Percentiles rank a stretch among this genome's conserved stretches.
Conservation (phyloP, 2,888 invertebrate genomes). For the Furcula furcula region DNA sequence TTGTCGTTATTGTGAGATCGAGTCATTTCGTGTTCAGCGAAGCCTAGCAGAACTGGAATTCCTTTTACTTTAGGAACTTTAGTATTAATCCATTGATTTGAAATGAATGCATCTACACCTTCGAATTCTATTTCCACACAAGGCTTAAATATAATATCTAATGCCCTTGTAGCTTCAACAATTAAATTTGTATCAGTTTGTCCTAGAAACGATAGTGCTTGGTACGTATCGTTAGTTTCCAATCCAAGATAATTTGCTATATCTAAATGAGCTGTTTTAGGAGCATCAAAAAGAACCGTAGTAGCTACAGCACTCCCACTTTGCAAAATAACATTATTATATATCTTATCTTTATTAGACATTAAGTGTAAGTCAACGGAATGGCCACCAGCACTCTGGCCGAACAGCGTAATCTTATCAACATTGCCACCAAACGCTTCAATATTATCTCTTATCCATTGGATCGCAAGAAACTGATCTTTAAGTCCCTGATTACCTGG, state of each 20-base stretch:
- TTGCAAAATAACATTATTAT: slow-evolving; percentile 39
- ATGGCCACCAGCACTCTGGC: slow-evolving; percentile 49
- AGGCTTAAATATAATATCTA: slow-evolving; percentile 23
- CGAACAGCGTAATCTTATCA: slow-evolving; percentile 45
- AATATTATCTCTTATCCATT: slow-evolving; percentile 53
- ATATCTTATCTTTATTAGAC: slow-evolving; percentile 34
- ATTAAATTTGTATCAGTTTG: slow-evolving; percentile 27
- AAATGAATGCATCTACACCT: slow-evolving; percentile 34
- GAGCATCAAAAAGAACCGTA: slow-evolving; percentile 17
- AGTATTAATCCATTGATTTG: slow-evolving; percentile 24
- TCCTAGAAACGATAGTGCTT: slow-evolving; percentile 38
- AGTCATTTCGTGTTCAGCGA: slow-evolving; percentile 28
- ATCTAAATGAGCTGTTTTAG: slow-evolving; percentile 28
- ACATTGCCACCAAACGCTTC: slow-evolving; percentile 51
- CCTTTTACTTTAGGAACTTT: slow-evolving; percentile 24
- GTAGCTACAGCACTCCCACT: slow-evolving; percentile 35
- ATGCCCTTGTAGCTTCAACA: slow-evolving; percentile 22
- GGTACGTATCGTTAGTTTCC: slow-evolving; percentile 23
- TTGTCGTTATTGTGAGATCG: background rate
- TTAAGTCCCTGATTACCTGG: slow-evolving; percentile 59
- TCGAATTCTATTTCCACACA: slow-evolving; percentile 40
- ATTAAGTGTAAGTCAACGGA: slow-evolving; percentile 47
- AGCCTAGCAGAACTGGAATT: slow-evolving; percentile 37
- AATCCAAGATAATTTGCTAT: slow-evolving; percentile 37
- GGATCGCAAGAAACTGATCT: slow-evolving; percentile 48